These are phyloP conservation scores for Sebastolobus alascanus DNA, from an alignment of 2,797 vertebrate species.

Conservation along the genomic window DNA sequence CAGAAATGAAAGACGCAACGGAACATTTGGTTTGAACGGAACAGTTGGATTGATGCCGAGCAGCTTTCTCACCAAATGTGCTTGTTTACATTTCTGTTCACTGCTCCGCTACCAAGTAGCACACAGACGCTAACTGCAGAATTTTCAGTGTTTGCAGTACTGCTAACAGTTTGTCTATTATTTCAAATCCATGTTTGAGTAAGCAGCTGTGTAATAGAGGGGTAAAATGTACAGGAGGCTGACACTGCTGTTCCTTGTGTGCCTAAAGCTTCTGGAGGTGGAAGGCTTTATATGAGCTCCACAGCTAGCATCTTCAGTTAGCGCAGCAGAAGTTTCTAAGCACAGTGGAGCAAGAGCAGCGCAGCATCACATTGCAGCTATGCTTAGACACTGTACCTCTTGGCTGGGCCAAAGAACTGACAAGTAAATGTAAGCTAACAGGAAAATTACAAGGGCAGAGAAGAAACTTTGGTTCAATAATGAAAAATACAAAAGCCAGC, in stretches of 20 bases:
- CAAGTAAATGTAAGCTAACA: background rate
- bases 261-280: background rate
- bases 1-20: background rate
- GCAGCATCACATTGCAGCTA: background rate
- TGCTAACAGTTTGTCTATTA: background rate
- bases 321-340: background rate
- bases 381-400: background rate
- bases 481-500: background rate
- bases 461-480: background rate
- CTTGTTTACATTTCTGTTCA: constrained; percentile 21
- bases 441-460: background rate
- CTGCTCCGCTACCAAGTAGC: constrained; percentile 2
- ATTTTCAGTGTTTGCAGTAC: background rate
- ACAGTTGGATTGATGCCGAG: constrained; percentile 3
- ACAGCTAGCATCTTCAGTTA: background rate
- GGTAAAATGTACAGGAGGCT: background rate
- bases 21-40: background rate
- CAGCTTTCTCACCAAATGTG: background rate
- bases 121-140: background rate
- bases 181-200: constrained; percentile 20
- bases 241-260: background rate
- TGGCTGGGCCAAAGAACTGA: background rate
- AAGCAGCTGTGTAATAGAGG: background rate
- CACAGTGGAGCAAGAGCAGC: background rate
- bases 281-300: background rate